Percentiles rank a stretch among this genome's conserved stretches.
These are phyloP conservation scores for Numida meleagris DNA, from an alignment of 2,113 vertebrate species.

Conservation along the genomic window DNA sequence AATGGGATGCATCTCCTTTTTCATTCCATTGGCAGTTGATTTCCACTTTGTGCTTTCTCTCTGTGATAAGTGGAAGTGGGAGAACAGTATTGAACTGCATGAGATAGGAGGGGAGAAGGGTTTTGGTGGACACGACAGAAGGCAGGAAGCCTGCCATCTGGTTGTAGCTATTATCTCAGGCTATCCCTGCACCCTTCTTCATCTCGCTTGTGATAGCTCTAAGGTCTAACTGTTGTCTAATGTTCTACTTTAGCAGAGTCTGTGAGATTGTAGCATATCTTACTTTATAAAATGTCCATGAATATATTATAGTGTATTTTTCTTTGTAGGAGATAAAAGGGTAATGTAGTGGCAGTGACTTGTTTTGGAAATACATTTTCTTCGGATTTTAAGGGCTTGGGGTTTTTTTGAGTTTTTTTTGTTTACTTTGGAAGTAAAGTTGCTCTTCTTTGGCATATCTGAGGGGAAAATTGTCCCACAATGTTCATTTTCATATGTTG, in stretches of 20 bases:
- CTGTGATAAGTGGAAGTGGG: neutral
- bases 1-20: neutral
- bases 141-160: neutral
- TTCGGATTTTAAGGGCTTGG: neutral
- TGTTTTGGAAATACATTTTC: neutral
- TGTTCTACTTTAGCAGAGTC: neutral
- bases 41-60: neutral
- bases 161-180: neutral
- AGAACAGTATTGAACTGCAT: neutral
- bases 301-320: neutral
- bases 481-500: neutral
- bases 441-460: neutral
- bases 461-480: neutral
- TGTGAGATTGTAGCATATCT: neutral
- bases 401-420: neutral
- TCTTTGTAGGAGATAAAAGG: neutral
- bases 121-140: neutral
- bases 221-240: neutral
- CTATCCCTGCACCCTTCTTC: neutral
- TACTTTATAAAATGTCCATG: neutral
- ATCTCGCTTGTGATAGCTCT: neutral
- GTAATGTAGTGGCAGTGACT: neutral
- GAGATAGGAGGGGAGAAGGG: neutral
- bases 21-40: neutral
- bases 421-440: neutral